Evolutionary conservation across 2,797 vertebrate species (phyloP).

Genomic region (Silurus aristotelis): DNA sequence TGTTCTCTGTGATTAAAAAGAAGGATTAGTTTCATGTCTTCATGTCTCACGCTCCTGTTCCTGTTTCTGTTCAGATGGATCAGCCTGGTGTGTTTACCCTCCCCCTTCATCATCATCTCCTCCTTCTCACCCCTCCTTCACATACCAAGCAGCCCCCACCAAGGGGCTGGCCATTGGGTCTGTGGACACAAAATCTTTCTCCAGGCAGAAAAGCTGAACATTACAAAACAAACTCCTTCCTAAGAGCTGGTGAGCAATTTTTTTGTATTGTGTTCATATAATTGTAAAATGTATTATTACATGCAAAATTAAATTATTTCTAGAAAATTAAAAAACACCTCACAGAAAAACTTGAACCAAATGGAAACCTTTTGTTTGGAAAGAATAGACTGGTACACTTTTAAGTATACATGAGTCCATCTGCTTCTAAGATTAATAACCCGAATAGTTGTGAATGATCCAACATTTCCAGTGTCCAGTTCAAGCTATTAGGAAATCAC

Average conservation of each 20-base stretch:
- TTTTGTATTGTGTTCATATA: background rate
- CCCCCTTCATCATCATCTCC: slow-evolving; percentile 62
- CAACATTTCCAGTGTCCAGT: background rate
- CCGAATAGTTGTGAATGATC: background rate
- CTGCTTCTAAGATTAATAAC: background rate
- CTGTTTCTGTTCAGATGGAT: slow-evolving; percentile 69
- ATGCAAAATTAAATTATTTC: background rate
- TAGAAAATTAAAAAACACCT: background rate
- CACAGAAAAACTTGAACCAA: background rate
- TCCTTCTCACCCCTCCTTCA: slow-evolving; percentile 58
- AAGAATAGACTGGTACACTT: background rate
- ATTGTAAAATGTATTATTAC: background rate
- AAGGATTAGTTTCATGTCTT: slow-evolving; percentile 51
- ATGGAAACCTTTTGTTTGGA: background rate
- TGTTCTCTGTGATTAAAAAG: slow-evolving; percentile 11
- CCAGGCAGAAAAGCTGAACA: background rate
- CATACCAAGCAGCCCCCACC: slow-evolving; percentile 49
- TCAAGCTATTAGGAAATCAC: background rate
- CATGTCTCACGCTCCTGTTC: slow-evolving; percentile 64
- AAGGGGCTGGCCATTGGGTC: slow-evolving; percentile 21
- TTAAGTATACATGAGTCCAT: background rate
- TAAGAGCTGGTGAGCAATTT: background rate
- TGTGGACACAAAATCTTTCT: slow-evolving; percentile 4
- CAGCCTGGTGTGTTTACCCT: slow-evolving; percentile 70
- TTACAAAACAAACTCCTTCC: background rate